Conservation (phyloP, 2,113 vertebrate species). For the Ancistrus triradiatus region DNA sequence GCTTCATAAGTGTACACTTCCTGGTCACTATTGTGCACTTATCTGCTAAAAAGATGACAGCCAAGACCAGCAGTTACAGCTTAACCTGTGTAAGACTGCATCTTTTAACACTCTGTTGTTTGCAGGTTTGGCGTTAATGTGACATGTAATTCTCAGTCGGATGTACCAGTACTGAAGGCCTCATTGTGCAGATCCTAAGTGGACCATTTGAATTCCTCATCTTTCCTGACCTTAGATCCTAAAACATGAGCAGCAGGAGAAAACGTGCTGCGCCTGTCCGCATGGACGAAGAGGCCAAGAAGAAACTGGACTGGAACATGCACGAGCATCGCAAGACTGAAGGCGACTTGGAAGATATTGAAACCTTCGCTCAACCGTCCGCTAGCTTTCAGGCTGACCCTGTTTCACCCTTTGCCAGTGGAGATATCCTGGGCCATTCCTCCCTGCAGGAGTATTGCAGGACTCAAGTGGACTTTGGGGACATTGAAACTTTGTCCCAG, state of each 20-base stretch:
- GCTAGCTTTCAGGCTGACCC: slow-evolving; percentile 54
- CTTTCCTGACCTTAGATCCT: slow-evolving; percentile 1
- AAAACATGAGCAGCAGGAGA: slow-evolving; percentile 82
- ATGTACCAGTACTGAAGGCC: neutral
- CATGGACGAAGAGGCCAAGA: slow-evolving; percentile 82
- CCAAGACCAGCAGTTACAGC: too few species aligned
- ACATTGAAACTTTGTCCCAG: slow-evolving; percentile 25
- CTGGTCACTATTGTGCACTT: too few species aligned
- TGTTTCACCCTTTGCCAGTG: neutral
- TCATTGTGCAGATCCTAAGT: neutral
- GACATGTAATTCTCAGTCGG: neutral
- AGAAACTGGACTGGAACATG: slow-evolving; percentile 88
- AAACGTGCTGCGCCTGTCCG: slow-evolving; percentile 81
- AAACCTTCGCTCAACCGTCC: neutral
- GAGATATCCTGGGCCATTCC: neutral
- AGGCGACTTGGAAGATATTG: slow-evolving; percentile 41
- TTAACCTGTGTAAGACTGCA: too few species aligned
- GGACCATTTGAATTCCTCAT: neutral
- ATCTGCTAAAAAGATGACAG: too few species aligned
- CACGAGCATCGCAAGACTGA: slow-evolving; percentile 78
- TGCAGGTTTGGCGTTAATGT: neutral
- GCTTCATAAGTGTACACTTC: too few species aligned
- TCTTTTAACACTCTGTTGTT: neutral
- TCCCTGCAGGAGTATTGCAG: slow-evolving; percentile 45
- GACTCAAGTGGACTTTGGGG: slow-evolving; percentile 53